These are phyloP conservation scores for Ennomos quercinarius DNA, from an alignment of 2,888 invertebrate genomes.

Conservation along the genomic window DNA sequence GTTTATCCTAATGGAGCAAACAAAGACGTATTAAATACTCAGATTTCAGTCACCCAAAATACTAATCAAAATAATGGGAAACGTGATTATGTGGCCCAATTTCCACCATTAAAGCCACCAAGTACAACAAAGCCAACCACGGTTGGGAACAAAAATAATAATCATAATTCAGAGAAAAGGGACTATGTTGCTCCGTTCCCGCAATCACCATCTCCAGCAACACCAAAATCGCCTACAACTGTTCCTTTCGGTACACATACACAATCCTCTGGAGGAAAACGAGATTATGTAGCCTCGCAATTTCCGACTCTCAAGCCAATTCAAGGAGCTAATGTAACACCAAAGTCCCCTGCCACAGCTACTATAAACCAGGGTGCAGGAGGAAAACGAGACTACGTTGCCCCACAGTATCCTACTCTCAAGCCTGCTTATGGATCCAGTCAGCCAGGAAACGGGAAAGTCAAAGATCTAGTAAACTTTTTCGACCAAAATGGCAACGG, in stretches of 20 bases:
- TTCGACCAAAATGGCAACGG: slow-evolving; percentile 59
- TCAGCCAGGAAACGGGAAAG: slow-evolving; percentile 59
- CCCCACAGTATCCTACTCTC: slow-evolving; percentile 59
- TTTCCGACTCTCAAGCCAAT: slow-evolving; percentile 43
- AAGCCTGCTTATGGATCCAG: slow-evolving; percentile 47
- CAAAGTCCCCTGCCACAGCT: slow-evolving; percentile 30
- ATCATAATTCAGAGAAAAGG: slow-evolving; percentile 30
- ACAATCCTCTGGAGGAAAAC: slow-evolving; percentile 24
- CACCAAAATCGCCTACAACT: slow-evolving; percentile 31
- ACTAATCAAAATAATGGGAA: slow-evolving; percentile 41
- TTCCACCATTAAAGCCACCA: slow-evolving; percentile 48
- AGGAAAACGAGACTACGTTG: slow-evolving; percentile 67
- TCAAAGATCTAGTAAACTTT: slow-evolving; percentile 73
- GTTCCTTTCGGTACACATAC: slow-evolving; percentile 29
- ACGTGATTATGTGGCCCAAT: slow-evolving; percentile 51
- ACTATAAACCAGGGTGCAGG: slow-evolving; percentile 20
- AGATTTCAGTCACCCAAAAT: slow-evolving; percentile 33
- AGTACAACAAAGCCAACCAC: slow-evolving; percentile 27
- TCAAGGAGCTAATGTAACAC: slow-evolving; percentile 17
- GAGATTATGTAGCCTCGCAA: slow-evolving; percentile 45
- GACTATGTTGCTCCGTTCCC: slow-evolving; percentile 34
- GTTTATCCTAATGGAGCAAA: slow-evolving; percentile 50
- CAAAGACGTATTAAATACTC: slow-evolving; percentile 51
- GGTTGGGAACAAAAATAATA: slow-evolving; percentile 14
- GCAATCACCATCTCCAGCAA: slow-evolving; percentile 29